A percentile compares a stretch with the other conserved stretches of the same genome.
Conservation (phyloP, 2,113 vertebrate species). For the Coreoperca whiteheadi region DNA sequence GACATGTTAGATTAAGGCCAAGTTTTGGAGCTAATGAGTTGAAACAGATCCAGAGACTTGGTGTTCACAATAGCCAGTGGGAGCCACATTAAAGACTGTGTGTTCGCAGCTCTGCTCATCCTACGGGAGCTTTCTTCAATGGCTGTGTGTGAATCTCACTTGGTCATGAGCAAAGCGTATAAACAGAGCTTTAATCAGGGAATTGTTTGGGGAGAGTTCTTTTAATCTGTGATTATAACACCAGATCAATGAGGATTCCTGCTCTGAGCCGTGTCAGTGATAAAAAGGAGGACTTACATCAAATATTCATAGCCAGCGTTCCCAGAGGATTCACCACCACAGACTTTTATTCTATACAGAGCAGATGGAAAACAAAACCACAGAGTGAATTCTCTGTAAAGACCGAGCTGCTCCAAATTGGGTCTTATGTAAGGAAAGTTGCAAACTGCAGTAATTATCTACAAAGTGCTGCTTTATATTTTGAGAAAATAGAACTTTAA, state of each 20-base stretch:
- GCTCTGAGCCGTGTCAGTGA: constrained; percentile 76
- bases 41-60: constrained; percentile 80
- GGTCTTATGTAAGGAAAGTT: constrained; percentile 50
- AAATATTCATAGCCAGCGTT: constrained; percentile 83
- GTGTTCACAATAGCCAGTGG: constrained; percentile 69
- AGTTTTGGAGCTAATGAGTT: constrained; percentile 85
- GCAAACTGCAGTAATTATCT: constrained; percentile 63
- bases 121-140: constrained; percentile 61
- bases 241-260: constrained; percentile 82
- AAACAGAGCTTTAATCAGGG: constrained; percentile 81
- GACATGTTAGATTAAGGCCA: constrained; percentile 78
- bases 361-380: constrained; percentile 69
- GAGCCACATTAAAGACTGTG: constrained; percentile 71
- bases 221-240: constrained; percentile 84
- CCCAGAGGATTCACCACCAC: constrained; percentile 73
- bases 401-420: constrained; percentile 44
- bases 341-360: constrained; percentile 67
- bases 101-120: constrained; percentile 51
- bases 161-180: constrained; percentile 60
- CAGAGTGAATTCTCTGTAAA: constrained; percentile 42
- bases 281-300: constrained; percentile 83
- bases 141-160: constrained; percentile 51
- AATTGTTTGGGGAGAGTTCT: constrained; percentile 81
- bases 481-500: constrained; percentile 46
- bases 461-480: constrained; percentile 62